phyloP scores from a whole-genome alignment of 2,888 invertebrate genomes.

The Heliconius charithonia region DNA sequence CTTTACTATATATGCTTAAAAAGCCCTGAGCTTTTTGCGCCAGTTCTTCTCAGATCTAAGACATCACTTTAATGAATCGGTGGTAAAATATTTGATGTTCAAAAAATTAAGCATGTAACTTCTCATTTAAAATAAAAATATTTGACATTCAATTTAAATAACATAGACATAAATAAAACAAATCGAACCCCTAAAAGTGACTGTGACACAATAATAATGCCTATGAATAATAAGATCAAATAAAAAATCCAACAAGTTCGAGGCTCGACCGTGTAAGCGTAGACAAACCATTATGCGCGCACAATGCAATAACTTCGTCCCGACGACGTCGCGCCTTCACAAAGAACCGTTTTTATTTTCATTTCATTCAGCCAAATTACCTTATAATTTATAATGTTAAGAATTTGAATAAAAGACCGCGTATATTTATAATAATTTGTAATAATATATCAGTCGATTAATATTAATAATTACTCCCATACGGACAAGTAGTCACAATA shows the following conservation, averaged over 20 bases:
- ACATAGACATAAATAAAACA: neutral
- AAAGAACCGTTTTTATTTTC: constrained; percentile 58
- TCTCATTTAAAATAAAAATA: neutral
- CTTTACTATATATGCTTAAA: no score
- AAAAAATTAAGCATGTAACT: neutral
- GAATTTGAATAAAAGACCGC: neutral
- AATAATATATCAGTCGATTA: neutral
- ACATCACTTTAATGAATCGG: no score
- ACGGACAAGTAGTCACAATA: neutral
- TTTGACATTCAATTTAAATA: neutral
- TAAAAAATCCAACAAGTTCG: constrained; percentile 66
- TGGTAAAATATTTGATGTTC: neutral
- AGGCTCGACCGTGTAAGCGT: constrained; percentile 76
- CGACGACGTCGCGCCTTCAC: constrained; percentile 53
- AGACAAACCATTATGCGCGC: constrained; percentile 77
- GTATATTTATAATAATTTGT: neutral
- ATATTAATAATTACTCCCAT: no score
- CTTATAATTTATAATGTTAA: constrained; percentile 62
- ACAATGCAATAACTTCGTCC: constrained; percentile 70
- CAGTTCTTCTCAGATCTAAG: no score
- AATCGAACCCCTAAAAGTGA: constrained; percentile 47
- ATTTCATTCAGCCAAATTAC: constrained; percentile 65
- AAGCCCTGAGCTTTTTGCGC: no score
- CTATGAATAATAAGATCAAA: constrained; percentile 80
- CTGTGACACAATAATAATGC: constrained; percentile 71